Evolutionary conservation across 2,888 invertebrate species (phyloP).

Genomic region (Acanthosepion lycidas): DNA sequence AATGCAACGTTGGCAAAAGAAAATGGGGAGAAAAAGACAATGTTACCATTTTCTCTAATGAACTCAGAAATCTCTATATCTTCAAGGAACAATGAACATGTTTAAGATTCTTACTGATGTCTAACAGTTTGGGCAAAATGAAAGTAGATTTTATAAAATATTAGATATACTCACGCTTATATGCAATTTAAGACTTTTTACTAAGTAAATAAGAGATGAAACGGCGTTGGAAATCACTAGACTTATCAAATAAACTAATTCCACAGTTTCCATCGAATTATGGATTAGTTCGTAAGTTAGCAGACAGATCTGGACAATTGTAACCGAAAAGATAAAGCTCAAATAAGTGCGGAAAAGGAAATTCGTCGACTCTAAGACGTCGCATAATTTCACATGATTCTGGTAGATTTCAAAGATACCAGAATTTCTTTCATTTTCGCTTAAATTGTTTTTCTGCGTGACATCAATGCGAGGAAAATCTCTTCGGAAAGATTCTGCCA

Average conservation of each 20-base stretch:
- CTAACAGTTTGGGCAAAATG: fast-evolving
- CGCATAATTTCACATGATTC: not conserved
- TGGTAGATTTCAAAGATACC: not conserved
- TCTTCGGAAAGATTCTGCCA: not conserved
- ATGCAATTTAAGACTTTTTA: not conserved
- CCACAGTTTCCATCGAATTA: not conserved
- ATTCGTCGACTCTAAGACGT: not conserved
- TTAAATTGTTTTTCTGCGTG: not conserved
- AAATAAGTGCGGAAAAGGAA: not conserved
- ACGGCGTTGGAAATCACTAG: not conserved
- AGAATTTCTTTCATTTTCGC: not conserved
- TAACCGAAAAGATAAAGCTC: not conserved
- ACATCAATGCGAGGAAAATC: not conserved
- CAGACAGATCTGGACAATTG: not conserved
- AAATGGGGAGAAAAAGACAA: too few species aligned
- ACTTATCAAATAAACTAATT: not conserved
- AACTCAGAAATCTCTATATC: too few species aligned
- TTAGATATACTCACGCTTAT: not conserved
- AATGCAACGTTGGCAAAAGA: too few species aligned
- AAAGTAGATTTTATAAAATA: too few species aligned
- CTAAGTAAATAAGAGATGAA: not conserved
- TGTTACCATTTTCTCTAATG: too few species aligned
- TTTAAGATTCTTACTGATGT: too few species aligned
- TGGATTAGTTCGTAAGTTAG: not conserved
- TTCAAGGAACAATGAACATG: too few species aligned